Evolutionary conservation across 2,888 invertebrate species (phyloP).

Genomic region (Tolmerus cingulatus): DNA sequence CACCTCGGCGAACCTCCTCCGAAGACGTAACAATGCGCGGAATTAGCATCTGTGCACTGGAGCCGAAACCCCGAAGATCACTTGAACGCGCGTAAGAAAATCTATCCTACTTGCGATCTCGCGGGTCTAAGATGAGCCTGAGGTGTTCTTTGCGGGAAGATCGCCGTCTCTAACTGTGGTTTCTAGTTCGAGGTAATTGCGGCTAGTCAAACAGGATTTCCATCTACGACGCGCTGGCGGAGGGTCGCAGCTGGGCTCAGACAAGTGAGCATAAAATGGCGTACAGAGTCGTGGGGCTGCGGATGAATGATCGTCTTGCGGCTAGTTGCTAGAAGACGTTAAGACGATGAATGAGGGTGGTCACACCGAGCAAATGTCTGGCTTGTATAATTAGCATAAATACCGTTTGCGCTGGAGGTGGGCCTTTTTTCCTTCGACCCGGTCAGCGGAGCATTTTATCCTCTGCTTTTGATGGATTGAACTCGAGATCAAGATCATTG

Average conservation of each 20-base stretch:
- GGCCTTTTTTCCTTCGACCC: background rate
- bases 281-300: background rate
- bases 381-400: background rate
- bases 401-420: background rate
- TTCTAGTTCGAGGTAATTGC: background rate
- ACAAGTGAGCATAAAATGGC: background rate
- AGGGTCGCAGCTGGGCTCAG: background rate
- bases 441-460: background rate
- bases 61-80: background rate
- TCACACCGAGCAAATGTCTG: background rate
- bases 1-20: background rate
- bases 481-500: background rate
- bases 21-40: background rate
- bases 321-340: background rate
- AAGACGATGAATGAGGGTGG: background rate
- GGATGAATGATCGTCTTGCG: background rate
- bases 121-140: background rate
- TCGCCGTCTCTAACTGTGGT: background rate
- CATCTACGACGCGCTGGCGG: background rate
- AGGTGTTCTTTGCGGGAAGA: background rate
- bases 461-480: background rate
- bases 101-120: background rate
- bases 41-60: background rate
- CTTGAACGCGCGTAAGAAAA: background rate
- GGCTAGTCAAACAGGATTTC: background rate